A percentile compares a stretch with the other conserved stretches of the same genome.
Evolutionary conservation across 2,888 invertebrate species (phyloP).

Genomic region (Spisula subtruncata): DNA sequence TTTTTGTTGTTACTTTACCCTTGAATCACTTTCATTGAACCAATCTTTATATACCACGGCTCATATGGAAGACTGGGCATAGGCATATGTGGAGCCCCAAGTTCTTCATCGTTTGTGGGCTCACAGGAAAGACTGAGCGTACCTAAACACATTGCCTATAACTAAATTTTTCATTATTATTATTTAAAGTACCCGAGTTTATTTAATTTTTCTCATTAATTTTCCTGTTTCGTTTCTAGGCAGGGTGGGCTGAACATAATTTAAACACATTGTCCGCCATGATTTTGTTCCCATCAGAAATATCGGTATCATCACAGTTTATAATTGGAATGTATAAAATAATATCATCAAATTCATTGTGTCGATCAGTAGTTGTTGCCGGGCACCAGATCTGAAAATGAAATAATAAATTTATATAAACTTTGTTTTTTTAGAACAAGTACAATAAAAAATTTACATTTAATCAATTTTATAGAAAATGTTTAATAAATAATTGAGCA

Average conservation of each 20-base stretch:
- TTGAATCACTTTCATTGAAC: not conserved
- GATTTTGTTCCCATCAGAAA: not conserved
- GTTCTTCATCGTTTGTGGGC: too few relatives aligned
- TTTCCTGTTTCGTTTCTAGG: too few relatives aligned
- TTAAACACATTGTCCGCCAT: not conserved
- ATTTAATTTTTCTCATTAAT: too few relatives aligned
- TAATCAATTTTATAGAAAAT: too few relatives aligned
- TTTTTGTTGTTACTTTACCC: not conserved
- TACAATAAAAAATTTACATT: too few relatives aligned
- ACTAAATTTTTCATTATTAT: not conserved
- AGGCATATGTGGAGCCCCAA: too few relatives aligned
- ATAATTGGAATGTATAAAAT: conserved; percentile 5
- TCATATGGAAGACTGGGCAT: too few relatives aligned
- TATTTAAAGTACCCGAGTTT: not conserved
- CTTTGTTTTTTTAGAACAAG: too few relatives aligned
- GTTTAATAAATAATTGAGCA: too few relatives aligned
- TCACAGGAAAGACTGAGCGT: too few relatives aligned
- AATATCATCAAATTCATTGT: not conserved
- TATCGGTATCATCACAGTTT: conserved; percentile 13
- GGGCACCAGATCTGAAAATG: conserved; percentile 52
- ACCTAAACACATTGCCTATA: too few relatives aligned
- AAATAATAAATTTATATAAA: not conserved
- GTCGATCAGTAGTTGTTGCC: conserved; percentile 15
- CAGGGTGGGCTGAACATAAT: not conserved
- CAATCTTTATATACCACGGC: not conserved